Conservation (phyloP, 1,140 invertebrate species). For the Euwallacea fornicatus region DNA sequence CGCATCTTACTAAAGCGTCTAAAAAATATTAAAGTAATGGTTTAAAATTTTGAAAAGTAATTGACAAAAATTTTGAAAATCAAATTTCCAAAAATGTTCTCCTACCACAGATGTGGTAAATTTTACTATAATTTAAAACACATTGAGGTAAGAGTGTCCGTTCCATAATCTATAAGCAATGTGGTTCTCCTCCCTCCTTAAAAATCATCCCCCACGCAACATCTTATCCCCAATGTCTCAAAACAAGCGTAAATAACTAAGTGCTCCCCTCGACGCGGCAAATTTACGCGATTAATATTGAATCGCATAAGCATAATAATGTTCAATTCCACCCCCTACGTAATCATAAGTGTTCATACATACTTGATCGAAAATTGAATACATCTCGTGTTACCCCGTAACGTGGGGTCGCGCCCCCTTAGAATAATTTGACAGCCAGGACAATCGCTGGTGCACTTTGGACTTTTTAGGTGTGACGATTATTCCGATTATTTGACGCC, state of each 20-base stretch:
- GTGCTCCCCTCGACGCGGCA: slow-evolving; percentile 31
- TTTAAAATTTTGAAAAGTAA: too few relatives aligned
- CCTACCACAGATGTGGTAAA: too few relatives aligned
- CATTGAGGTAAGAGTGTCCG: too few relatives aligned
- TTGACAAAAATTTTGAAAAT: too few relatives aligned
- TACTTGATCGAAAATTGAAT: slow-evolving; percentile 52
- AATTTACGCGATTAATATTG: slow-evolving; percentile 39
- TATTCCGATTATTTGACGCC: slow-evolving; percentile 51
- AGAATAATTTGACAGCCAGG: slow-evolving; percentile 48
- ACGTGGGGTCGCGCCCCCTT: slow-evolving; percentile 45
- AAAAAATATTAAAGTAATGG: too few relatives aligned
- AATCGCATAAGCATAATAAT: slow-evolving; percentile 48
- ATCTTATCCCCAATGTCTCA: too few relatives aligned
- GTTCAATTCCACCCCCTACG: slow-evolving; percentile 38
- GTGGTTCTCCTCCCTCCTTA: too few relatives aligned
- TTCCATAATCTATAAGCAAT: too few relatives aligned
- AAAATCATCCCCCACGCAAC: too few relatives aligned
- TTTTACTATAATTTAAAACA: too few relatives aligned
- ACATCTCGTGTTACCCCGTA: slow-evolving; percentile 41
- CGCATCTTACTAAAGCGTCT: too few relatives aligned
- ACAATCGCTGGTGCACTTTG: slow-evolving; percentile 54
- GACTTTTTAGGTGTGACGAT: slow-evolving; percentile 54
- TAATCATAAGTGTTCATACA: slow-evolving; percentile 52
- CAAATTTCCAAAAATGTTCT: too few relatives aligned
- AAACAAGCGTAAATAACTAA: slow-evolving; percentile 37